Base-by-base conservation (phyloP, 2,113 vertebrate species). In the Mesembrinibis cayennensis region DNA sequence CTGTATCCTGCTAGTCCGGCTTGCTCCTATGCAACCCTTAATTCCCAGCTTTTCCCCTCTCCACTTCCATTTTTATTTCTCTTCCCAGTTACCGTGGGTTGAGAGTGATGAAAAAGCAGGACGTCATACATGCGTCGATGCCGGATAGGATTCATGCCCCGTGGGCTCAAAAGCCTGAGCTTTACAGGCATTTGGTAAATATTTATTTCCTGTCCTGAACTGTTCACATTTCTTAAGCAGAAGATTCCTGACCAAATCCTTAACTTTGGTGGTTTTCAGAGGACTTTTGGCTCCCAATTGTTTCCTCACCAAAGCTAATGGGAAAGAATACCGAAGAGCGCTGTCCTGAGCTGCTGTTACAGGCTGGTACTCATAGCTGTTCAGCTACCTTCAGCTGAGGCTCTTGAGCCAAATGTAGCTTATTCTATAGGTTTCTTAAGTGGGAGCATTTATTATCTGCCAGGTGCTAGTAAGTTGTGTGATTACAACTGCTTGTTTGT, bases 401-500 rank as follows among this genome's bases (percentile, higher is more conserved):
- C 55, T 92, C 70, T 67, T 42, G 32, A 95, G 88, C 56, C 63
- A 55, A 80, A 56, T n/a, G 56, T 32, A 80, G 42, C 55, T 92
- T 81, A 66, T 90, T 80, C 69, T 87, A 0, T 30, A 16, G 42
- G 62, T 90, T 78, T 83, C 72, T 87, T 78, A 95, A 95, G 82
- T 83, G 79, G 82, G 17, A 81, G 79, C 76, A 74, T 91, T 89
- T 94, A 70, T 91, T 89, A 62, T 87, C 70, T 95, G 77, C 87
- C 83, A 91, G 94, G 97, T 94, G 81, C 52, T 58, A 18, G 65
- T 79, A 56, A 78, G 44, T 61, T 94, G 89, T 79, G 91, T 65
- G 81, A 89, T 90, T 95, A 71, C 93, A 89, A 62, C 56, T 22
- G 81, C 87, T 91, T 92, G 94, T 94, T 83, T 97, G 83, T 82